Evolutionary conservation across 2,113 vertebrate species (phyloP).

Genomic region (Glaucomys volans): DNA sequence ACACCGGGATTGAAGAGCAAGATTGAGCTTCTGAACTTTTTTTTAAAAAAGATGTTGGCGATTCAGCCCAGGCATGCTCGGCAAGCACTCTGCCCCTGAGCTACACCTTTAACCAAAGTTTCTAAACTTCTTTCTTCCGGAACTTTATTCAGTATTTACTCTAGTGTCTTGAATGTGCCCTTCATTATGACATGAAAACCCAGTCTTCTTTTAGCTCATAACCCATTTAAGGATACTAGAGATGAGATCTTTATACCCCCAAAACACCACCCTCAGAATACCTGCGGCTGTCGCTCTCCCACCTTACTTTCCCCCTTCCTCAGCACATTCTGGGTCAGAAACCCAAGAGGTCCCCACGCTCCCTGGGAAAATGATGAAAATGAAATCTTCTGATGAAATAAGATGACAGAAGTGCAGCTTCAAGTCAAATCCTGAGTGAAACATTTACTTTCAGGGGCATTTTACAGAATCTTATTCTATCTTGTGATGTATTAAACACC

Average conservation of each 20-base stretch:
- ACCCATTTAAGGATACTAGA: not conserved
- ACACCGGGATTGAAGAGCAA: accelerated
- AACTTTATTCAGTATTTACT: not conserved
- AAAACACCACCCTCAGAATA: not conserved
- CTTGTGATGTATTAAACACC: no score
- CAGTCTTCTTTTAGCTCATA: not conserved
- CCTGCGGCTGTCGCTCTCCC: not conserved
- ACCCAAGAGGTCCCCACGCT: not conserved
- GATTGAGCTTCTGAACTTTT: not conserved
- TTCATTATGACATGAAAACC: not conserved
- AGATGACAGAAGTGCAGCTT: not conserved
- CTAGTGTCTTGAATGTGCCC: not conserved
- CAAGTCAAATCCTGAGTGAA: not conserved
- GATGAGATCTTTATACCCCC: not conserved
- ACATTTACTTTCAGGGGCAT: not conserved
- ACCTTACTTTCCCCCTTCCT: not conserved
- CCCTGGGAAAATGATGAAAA: not conserved
- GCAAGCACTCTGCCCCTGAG: not conserved
- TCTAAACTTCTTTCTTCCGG: not conserved
- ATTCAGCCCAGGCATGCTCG: not conserved
- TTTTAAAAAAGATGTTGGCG: not conserved
- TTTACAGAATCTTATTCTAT: not conserved
- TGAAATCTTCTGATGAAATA: not conserved
- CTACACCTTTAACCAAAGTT: not conserved
- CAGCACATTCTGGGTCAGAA: not conserved